Evolutionary conservation across 2,888 invertebrate species (phyloP).

Genomic region (Tachina lurida): DNA sequence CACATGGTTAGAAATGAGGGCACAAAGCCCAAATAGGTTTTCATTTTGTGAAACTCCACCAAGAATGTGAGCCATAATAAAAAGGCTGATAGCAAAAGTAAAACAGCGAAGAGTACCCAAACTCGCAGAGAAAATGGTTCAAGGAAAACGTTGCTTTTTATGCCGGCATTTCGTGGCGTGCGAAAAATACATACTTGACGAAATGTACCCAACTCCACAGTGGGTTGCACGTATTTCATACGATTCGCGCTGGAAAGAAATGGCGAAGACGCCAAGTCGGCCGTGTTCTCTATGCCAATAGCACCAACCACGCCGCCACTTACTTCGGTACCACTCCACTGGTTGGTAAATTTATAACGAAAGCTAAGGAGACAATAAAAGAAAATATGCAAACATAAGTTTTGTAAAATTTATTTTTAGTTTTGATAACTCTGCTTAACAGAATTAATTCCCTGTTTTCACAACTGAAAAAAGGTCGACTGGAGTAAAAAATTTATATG

Average conservation of each 20-base stretch:
- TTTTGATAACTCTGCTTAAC: not conserved
- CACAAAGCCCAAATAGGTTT: slow-evolving; percentile 70
- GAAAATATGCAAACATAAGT: too few relatives aligned
- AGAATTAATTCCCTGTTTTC: too few relatives aligned
- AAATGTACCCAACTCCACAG: slow-evolving; percentile 76
- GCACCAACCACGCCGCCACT: slow-evolving; percentile 78
- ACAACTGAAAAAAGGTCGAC: too few relatives aligned
- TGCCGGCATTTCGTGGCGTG: slow-evolving; percentile 84
- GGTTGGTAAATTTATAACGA: slow-evolving; percentile 73
- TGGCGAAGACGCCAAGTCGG: slow-evolving; percentile 76
- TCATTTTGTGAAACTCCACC: slow-evolving; percentile 74
- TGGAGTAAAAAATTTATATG: too few relatives aligned
- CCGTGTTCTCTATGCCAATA: slow-evolving; percentile 73
- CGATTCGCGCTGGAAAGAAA: slow-evolving; percentile 74
- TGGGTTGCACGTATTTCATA: slow-evolving; percentile 70
- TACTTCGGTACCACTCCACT: slow-evolving; percentile 77
- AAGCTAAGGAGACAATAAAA: slow-evolving; percentile 71
- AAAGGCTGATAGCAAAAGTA: slow-evolving; percentile 79
- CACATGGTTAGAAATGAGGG: slow-evolving; percentile 78
- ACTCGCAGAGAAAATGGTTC: slow-evolving; percentile 85
- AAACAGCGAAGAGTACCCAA: slow-evolving; percentile 83
- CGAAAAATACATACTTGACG: slow-evolving; percentile 85
- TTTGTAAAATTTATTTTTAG: too few relatives aligned
- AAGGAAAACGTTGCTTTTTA: slow-evolving; percentile 85
- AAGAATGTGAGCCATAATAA: slow-evolving; percentile 80